Percentiles rank a stretch among this genome's conserved stretches.
Conservation (phyloP, 2,113 vertebrate genomes). For the Psettodes erumei region DNA sequence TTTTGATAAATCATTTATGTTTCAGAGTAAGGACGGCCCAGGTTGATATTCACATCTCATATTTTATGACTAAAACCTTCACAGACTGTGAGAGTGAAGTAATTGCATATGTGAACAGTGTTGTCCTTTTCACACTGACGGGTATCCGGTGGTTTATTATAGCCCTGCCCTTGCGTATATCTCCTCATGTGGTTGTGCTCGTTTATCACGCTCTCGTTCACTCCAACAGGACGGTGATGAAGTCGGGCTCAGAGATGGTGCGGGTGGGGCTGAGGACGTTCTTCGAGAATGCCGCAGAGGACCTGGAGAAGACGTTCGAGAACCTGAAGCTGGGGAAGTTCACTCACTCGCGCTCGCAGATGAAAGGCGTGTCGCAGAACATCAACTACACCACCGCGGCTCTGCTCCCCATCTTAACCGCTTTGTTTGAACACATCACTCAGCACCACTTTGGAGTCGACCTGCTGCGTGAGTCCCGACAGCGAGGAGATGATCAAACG, state of each 20-base stretch:
- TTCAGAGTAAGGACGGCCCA: neutral
- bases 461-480: constrained; percentile 90
- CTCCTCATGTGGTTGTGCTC: constrained; percentile 3
- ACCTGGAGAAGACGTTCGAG: constrained; percentile 95
- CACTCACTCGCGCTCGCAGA: constrained; percentile 96
- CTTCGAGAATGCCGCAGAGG: constrained; percentile 98
- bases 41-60: constrained; percentile 31
- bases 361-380: constrained; percentile 98
- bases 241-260: constrained; percentile 94
- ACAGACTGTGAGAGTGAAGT: constrained; percentile 14
- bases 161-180: constrained; percentile 9
- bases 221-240: constrained; percentile 94
- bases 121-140: constrained; percentile 36
- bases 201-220: constrained; percentile 25
- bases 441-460: constrained; percentile 95
- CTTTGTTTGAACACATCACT: constrained; percentile 96
- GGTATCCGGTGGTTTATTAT: constrained; percentile 34
- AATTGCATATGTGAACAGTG: constrained; percentile 38
- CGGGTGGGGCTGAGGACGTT: constrained; percentile 92
- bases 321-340: constrained; percentile 98
- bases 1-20: constrained; percentile 53
- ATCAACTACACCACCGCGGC: constrained; percentile 98
- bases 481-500: constrained; percentile 41
- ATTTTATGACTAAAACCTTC: constrained; percentile 49
- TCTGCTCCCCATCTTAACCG: constrained; percentile 94